These are phyloP conservation scores for Apostichopus leukothele DNA, from an alignment of 53 echinoderm and acorn worm species.

Conservation along the genomic window DNA sequence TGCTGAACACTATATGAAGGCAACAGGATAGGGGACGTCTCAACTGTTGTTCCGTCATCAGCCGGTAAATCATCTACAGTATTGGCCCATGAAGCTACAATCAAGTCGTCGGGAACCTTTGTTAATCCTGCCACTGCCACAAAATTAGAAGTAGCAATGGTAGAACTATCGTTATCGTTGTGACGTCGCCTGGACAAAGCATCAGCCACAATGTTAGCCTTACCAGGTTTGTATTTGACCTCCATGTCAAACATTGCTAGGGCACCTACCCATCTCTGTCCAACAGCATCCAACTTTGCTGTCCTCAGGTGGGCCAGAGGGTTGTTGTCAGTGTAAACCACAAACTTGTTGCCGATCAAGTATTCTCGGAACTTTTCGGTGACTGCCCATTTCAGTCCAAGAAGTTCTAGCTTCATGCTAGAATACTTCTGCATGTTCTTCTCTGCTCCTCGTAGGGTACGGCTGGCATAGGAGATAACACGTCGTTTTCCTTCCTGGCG, in stretches of 20 bases:
- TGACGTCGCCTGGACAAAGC: conserved; percentile 23
- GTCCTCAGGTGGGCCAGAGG: conserved; percentile 57
- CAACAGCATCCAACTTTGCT: conserved; percentile 50
- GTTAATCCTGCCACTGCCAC: background rate
- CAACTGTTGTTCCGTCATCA: background rate
- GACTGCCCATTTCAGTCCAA: conserved; percentile 51
- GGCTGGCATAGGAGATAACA: conserved; percentile 50
- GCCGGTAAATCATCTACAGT: background rate
- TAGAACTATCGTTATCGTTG: background rate
- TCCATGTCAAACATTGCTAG: conserved; percentile 51
- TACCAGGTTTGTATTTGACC: conserved; percentile 41
- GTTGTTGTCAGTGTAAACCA: conserved; percentile 58
- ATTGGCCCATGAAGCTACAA: background rate
- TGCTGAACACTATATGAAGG: background rate
- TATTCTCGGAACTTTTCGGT: conserved; percentile 60
- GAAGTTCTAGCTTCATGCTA: conserved; percentile 41
- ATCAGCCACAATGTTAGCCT: conserved; percentile 36
- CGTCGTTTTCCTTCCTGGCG: conserved; percentile 21
- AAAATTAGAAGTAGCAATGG: background rate
- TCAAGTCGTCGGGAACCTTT: background rate
- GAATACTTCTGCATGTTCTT: conserved; percentile 57
- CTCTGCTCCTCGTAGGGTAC: conserved; percentile 50
- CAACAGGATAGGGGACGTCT: background rate
- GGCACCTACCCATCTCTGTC: conserved; percentile 54
- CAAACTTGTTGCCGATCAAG: conserved; percentile 43